Evolutionary conservation across 1,140 invertebrate species (phyloP), one percentile per base, ranked within the genome.

Genomic region (Bombus superbus): DNA sequence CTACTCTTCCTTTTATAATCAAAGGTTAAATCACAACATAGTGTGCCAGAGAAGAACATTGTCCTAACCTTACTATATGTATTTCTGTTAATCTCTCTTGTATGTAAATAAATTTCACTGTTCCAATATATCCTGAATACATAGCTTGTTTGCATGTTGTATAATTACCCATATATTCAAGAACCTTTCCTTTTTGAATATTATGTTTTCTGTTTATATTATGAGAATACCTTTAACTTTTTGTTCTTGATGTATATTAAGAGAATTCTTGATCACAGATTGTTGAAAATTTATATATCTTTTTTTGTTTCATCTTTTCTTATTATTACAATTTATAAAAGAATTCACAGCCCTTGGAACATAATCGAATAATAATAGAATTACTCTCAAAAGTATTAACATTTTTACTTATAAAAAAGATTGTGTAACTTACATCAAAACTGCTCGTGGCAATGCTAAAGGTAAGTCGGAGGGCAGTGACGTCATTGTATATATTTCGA

Each of bases 101-200:
- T 89, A 74, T 82, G 87, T 73, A 73, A 89, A 87, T 90, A 89
- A 90, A 89, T 75, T 62, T 87, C 25, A 68, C 18, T 47, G 76
- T 84, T 81, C 32, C 78, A 87, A 84, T 74, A n/a, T 76, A 22
- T 22, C 25, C 28, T 15, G 28, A 35, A 79, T 35, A 22, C 42
- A 72, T 6, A 35, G 5, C 11, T 6, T 71, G 53, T 18, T 53
- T 76, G 32, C 25, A 74, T 74, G 72, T 42, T 47, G 72, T 32
- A 25, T 69, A 62, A 62, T 42, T 64, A 64, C 25, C 59, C 53
- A 32, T 25, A 25, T 11, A 10, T n/a, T 25, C 44, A 35, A 47
- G n/a, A 38, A 28, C 22, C 1, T 32, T 53, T 25, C 2, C 11
- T 40, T 40, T 15, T 53, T 57, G 8, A 9, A 3, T 25, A 42